Conservation (phyloP, 1,140 invertebrate species). For the Drosophila nikananu region DNA sequence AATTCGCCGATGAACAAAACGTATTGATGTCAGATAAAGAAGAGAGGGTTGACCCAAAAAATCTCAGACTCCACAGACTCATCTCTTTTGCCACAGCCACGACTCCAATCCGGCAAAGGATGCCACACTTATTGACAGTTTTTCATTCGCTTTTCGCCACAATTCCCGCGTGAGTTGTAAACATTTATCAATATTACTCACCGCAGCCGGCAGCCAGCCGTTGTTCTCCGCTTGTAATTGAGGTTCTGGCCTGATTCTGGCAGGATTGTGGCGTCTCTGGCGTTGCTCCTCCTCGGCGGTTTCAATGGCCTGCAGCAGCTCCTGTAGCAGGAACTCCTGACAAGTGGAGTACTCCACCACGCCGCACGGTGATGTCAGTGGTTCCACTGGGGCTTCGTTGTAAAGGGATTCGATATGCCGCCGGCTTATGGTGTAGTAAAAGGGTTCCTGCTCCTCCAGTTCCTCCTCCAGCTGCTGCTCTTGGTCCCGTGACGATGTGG, state of each 20-base stretch:
- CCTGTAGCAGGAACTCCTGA: constrained; percentile 69
- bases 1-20: constrained; percentile 11
- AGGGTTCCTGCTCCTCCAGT: constrained; percentile 31
- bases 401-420: constrained; percentile 66
- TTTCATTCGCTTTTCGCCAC: constrained; percentile 12
- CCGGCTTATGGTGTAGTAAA: constrained; percentile 70
- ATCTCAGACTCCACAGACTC: constrained; percentile 14
- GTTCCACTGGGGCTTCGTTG: constrained; percentile 60
- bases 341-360: constrained; percentile 60
- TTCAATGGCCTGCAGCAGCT: constrained; percentile 45
- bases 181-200: constrained; percentile 54
- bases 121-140: constrained; percentile 31
- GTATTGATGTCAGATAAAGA: constrained; percentile 14
- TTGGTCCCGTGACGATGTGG: constrained; percentile 16
- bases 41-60: constrained; percentile 37
- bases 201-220: constrained; percentile 39
- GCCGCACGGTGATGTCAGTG: constrained; percentile 25
- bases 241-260: constrained; percentile 42
- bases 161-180: constrained; percentile 32
- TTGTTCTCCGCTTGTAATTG: constrained; percentile 39
- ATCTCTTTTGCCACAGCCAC: constrained; percentile 6
- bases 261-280: constrained; percentile 1
- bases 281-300: constrained; percentile 7
- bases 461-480: not conserved
- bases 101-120: constrained; percentile 1